Conservation (phyloP, 2,113 vertebrate genomes). For the Phalacrocorax aristotelis region DNA sequence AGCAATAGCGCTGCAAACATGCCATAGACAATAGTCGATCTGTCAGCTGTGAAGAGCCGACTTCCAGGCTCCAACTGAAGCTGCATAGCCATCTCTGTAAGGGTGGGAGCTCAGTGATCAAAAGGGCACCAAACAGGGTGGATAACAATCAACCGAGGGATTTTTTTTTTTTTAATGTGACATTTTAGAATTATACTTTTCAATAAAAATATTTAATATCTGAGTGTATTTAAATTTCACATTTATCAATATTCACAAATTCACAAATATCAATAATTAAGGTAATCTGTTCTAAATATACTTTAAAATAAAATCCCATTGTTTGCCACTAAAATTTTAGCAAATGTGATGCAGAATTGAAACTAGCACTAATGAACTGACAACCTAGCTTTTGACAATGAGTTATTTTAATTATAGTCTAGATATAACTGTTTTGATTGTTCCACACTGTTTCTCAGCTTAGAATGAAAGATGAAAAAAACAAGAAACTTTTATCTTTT, state of each 20-base stretch:
- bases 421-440: neutral
- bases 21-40: neutral
- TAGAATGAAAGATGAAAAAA: neutral
- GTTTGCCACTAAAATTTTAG: neutral
- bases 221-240: neutral
- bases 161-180: neutral
- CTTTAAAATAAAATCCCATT: neutral
- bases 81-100: rapidly evolving
- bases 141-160: neutral
- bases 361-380: neutral
- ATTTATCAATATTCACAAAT: neutral
- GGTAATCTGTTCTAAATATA: neutral
- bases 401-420: neutral
- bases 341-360: neutral
- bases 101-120: neutral
- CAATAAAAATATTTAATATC: neutral
- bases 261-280: neutral
- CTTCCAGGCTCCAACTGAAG: neutral
- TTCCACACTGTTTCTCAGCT: neutral
- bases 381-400: neutral
- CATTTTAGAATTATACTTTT: neutral
- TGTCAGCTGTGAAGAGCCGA: neutral
- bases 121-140: neutral
- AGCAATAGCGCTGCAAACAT: neutral
- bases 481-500: neutral